Conservation (phyloP, 2,797 vertebrate species). For the Uromys caudimaculatus region DNA sequence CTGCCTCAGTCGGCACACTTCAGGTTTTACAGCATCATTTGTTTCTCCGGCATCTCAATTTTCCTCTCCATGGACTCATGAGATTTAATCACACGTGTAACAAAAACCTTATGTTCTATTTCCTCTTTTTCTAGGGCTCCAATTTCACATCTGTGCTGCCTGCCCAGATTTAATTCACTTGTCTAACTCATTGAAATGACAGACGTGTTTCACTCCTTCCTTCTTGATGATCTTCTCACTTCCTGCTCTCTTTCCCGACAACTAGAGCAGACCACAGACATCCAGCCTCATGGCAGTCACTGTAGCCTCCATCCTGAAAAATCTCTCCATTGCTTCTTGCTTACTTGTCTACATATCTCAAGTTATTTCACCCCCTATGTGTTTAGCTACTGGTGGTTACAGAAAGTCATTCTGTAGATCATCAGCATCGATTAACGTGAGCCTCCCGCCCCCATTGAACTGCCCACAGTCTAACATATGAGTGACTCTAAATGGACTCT, state of each 20-base stretch:
- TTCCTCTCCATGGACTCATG: constrained; percentile 79
- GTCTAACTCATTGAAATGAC: constrained; percentile 71
- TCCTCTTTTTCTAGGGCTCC: constrained; percentile 74
- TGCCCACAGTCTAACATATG: neutral
- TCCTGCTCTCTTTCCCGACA: constrained; percentile 26
- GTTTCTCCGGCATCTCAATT: constrained; percentile 80
- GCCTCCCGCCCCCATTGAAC: neutral
- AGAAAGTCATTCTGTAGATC: neutral
- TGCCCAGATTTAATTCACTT: constrained; percentile 73
- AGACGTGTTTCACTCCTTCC: constrained; percentile 38
- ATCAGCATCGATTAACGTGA: neutral
- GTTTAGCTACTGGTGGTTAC: neutral
- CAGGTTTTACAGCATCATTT: constrained; percentile 77
- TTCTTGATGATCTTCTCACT: constrained; percentile 38
- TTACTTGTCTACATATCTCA: constrained; percentile 9
- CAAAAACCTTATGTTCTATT: constrained; percentile 78
- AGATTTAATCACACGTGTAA: constrained; percentile 80
- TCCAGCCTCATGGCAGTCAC: neutral
- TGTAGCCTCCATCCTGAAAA: neutral
- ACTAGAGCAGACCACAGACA: neutral
- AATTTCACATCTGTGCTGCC: constrained; percentile 76
- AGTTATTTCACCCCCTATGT: neutral
- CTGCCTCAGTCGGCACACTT: constrained; percentile 60
- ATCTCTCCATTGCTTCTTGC: neutral
- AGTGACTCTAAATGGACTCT: neutral